Evolutionary conservation across 2,113 vertebrate genomes (phyloP).

Genomic region (Caranx melampygus): DNA sequence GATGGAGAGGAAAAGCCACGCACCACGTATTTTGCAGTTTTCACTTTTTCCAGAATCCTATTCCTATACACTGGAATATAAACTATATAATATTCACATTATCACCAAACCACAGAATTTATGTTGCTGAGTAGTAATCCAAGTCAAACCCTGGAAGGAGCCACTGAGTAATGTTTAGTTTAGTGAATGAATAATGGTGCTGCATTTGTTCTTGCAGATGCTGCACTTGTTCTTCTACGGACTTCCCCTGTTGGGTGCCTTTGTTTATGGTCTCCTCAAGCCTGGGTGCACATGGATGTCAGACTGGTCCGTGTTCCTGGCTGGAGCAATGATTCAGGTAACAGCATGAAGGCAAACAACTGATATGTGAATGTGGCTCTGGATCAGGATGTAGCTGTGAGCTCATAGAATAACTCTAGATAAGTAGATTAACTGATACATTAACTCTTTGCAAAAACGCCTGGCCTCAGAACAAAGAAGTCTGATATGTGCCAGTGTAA

Average conservation of each 20-base stretch:
- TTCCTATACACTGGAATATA: background rate
- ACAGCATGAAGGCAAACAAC: background rate
- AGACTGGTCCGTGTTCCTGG: constrained; percentile 88
- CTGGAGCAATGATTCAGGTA: constrained; percentile 91
- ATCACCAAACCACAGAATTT: background rate
- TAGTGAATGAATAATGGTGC: background rate
- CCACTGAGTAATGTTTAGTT: background rate
- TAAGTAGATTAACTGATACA: background rate
- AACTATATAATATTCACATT: background rate
- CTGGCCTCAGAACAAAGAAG: constrained; percentile 18
- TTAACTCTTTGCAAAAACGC: background rate
- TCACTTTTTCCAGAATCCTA: background rate
- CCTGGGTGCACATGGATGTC: constrained; percentile 92
- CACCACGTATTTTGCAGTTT: background rate
- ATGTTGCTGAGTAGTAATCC: background rate
- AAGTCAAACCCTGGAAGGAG: background rate
- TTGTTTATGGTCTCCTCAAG: constrained; percentile 84
- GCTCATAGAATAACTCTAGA: too few species aligned
- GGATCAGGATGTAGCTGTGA: constrained; percentile 10
- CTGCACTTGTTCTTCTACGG: constrained; percentile 88
- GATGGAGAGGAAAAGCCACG: constrained; percentile 21
- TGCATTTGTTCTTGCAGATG: constrained; percentile 83
- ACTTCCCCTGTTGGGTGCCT: constrained; percentile 86
- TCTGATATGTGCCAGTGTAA: constrained; percentile 17
- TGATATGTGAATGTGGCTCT: constrained; percentile 15